phyloP scores from a whole-genome alignment of 1,140 invertebrate genomes.

The Pinna nobilis region DNA sequence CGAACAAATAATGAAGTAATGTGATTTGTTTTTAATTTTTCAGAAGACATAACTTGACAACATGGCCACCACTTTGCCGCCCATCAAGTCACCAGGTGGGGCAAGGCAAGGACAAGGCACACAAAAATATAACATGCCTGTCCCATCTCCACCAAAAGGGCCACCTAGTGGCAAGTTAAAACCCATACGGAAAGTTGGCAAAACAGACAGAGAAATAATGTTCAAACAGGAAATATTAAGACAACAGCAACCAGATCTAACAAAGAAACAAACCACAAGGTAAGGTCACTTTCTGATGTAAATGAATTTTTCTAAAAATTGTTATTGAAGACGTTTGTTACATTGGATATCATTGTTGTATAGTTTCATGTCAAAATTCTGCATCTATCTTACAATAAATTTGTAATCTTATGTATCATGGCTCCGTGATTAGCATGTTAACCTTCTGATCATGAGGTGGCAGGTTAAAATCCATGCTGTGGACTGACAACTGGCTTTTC shows the following conservation, averaged over 20 bases:
- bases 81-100: constrained; percentile 49
- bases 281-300: constrained; percentile 36
- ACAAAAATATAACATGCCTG: constrained; percentile 42
- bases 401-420: too few species aligned
- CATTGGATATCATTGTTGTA: constrained; percentile 39
- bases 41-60: constrained; percentile 29
- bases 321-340: constrained; percentile 11
- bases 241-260: constrained; percentile 56
- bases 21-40: too few species aligned
- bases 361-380: background rate
- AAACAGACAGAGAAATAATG: constrained; percentile 51
- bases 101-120: constrained; percentile 37
- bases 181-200: constrained; percentile 47
- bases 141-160: constrained; percentile 48
- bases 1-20: background rate
- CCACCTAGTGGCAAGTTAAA: constrained; percentile 52
- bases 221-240: constrained; percentile 50
- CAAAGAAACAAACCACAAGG: constrained; percentile 58
- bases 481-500: too few species aligned
- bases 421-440: too few species aligned
- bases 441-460: too few species aligned
- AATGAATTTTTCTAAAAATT: background rate
- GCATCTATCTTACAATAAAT: background rate
- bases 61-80: constrained; percentile 68
- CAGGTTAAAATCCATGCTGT: too few species aligned